Evolutionary conservation across 2,113 vertebrate genomes (phyloP).

Genomic region (Callipepla squamata): DNA sequence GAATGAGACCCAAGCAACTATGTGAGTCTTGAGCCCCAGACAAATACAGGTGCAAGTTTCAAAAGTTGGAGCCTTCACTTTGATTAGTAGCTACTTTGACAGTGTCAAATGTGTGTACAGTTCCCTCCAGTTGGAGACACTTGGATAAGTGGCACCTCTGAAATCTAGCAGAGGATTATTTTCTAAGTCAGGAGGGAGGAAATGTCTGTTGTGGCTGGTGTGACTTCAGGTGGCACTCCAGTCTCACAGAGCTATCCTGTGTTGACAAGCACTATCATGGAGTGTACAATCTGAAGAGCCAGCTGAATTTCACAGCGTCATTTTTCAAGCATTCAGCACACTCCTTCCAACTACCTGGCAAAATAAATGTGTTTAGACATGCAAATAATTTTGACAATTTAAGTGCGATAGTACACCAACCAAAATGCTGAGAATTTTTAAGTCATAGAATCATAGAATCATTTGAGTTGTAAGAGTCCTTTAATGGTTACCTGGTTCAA

Average conservation of each 20-base stretch:
- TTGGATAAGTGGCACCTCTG: accelerated
- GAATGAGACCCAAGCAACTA: neutral
- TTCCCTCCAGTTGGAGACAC: neutral
- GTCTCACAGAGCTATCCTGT: neutral
- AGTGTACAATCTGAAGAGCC: neutral
- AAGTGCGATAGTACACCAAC: conserved; percentile 51
- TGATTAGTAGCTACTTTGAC: neutral
- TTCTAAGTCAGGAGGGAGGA: neutral
- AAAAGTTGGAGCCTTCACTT: neutral
- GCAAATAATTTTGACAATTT: conserved; percentile 61
- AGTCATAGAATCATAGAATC: neutral
- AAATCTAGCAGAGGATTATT: neutral
- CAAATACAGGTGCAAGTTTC: neutral
- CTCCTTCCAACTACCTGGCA: conserved; percentile 36
- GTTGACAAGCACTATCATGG: neutral
- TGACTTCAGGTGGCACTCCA: neutral
- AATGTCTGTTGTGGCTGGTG: neutral
- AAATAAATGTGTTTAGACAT: conserved; percentile 45
- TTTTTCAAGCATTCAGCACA: conserved; percentile 19
- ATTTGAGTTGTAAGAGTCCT: too few species aligned
- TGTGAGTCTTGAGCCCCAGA: neutral
- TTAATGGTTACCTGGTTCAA: too few species aligned
- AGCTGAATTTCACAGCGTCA: neutral
- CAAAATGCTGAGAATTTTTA: conserved; percentile 53
- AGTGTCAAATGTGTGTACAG: neutral